Evolutionary conservation across 2,113 vertebrate genomes (phyloP), one percentile per base, ranked within the genome.

Genomic region (Emydocephalus ijimae): DNA sequence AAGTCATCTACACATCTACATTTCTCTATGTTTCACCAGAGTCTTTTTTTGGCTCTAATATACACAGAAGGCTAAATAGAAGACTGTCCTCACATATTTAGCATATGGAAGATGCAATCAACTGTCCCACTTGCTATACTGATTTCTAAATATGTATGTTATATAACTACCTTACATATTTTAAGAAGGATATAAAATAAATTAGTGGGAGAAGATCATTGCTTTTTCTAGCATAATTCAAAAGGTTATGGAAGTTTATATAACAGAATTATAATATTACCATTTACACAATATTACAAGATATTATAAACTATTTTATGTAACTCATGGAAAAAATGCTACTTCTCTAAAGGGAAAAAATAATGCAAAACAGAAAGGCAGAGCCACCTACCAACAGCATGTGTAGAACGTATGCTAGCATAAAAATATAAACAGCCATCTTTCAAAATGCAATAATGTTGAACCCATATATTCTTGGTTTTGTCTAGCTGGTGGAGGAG

Each of bases 341-440:
- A 43, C 15, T 92, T n/a, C 21, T 61, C 88, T 43, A 45, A 87
- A 3, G 5, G 87, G 29, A 12, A 87, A 24, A 34, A 23, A 91
- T 34, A 15, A 39, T 81, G 74, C 34, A 81, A 39, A 7, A 21
- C 34, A 81, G 88, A 91, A 14, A 54, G 24, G 2, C 14, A 87
- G 34, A 81, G 34, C 5, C 0, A 43, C 95, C 0, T 98, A 99
- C 98, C 98, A 91, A 98, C 97, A 74, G 98, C 98, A 55, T 97
- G 97, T 2, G 98, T 99, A 45, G 98, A 98, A 0, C 98, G 98
- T 85, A 99, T 98, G 69, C 98, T 98, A 9, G 97, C 96, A 89
- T 99, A 99, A 93, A 99, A 97, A 93, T 98, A 99, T 86, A 99
- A 97, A 90, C 98, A 99, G 8, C 96, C 98, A 4, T 99, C 98